Conservation (phyloP, 1,140 invertebrate species). For the Psix sp. region DNA sequence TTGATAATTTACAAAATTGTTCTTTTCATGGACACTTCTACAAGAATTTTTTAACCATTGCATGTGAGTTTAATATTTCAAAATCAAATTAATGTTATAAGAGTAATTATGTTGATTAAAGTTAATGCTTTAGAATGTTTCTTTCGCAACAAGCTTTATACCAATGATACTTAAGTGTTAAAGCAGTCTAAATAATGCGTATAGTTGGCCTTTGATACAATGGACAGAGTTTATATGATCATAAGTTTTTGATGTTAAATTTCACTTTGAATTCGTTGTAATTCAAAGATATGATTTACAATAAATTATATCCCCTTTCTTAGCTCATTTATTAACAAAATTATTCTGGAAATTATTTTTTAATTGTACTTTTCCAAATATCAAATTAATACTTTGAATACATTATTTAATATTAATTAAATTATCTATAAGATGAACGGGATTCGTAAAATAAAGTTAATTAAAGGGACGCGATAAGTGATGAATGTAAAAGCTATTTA, state of each 20-base stretch:
- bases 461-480: slow-evolving; percentile 10
- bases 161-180: slow-evolving; percentile 28
- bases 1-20: too few species aligned
- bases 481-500: slow-evolving; percentile 2
- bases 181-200: slow-evolving; percentile 25
- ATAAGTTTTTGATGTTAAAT: slow-evolving; percentile 1
- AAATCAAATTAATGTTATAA: slow-evolving; percentile 7
- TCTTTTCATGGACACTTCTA: too few species aligned
- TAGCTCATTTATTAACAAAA: too few species aligned
- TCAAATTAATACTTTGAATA: too few species aligned
- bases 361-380: too few species aligned
- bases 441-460: slow-evolving; percentile 14
- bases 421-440: background rate
- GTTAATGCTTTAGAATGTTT: slow-evolving; percentile 4
- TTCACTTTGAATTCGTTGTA: too few species aligned
- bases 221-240: slow-evolving; percentile 14
- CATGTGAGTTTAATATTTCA: too few species aligned
- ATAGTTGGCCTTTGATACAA: slow-evolving; percentile 29
- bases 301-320: too few species aligned
- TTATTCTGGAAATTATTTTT: too few species aligned
- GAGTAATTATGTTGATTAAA: slow-evolving; percentile 18
- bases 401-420: slow-evolving; percentile 2
- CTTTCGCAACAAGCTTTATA: slow-evolving; percentile 6
- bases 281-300: too few species aligned
- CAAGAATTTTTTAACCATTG: too few species aligned